phyloP scores from a whole-genome alignment of 2,797 vertebrate species.

The Philypnodon macrostomus region DNA sequence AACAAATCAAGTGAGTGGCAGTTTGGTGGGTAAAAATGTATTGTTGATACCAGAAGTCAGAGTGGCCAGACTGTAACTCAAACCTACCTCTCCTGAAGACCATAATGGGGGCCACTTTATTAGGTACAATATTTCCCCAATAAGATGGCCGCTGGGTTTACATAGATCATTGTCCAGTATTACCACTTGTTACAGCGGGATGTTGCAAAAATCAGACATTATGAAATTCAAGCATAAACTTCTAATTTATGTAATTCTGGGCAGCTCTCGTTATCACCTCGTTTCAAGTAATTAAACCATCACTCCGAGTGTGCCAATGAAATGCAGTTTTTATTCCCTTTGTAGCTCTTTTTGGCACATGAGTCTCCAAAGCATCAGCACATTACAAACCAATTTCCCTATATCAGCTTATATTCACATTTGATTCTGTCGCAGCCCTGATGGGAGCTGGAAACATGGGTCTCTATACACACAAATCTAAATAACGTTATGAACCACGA shows the following conservation, averaged over 20 bases:
- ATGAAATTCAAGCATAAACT: constrained; percentile 55
- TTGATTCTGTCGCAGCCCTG: constrained; percentile 94
- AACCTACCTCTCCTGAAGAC: too few species aligned
- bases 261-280: constrained; percentile 67
- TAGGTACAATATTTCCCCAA: too few species aligned
- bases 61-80: too few species aligned
- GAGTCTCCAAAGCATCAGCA: constrained; percentile 89
- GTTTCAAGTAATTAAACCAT: constrained; percentile 82
- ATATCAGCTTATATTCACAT: constrained; percentile 98
- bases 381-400: constrained; percentile 98
- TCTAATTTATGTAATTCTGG: constrained; percentile 70
- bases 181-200: too few species aligned
- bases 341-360: constrained; percentile 62
- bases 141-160: too few species aligned
- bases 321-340: constrained; percentile 61
- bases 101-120: too few species aligned
- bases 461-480: constrained; percentile 94
- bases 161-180: too few species aligned
- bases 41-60: too few species aligned
- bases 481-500: constrained; percentile 94
- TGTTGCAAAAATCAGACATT: too few species aligned
- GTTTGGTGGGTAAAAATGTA: too few species aligned
- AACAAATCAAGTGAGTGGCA: too few species aligned
- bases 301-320: constrained; percentile 74
- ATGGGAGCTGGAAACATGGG: constrained; percentile 90